Evolutionary conservation across 53 echinoderm and acorn worm genomes (phyloP), one percentile per base, ranked within the genome.

Genomic region (Arbacia lixula): DNA sequence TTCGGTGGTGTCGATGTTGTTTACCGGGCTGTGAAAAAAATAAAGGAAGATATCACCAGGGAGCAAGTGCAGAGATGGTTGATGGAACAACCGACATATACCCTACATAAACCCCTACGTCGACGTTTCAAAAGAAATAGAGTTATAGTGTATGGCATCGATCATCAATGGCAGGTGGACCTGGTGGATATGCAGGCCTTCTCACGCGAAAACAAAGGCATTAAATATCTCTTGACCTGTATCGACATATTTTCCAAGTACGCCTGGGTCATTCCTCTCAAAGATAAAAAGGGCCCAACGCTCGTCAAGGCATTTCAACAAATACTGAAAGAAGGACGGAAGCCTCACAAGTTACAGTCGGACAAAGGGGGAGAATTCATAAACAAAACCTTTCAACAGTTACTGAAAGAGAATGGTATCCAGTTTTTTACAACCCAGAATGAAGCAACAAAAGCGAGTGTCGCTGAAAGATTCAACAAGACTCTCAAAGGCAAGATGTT

Each of bases 201-300:
- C 0, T 72, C 73, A 27, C 24, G 62, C 26, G 6, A 61, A 16
- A 80, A 80, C 30, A 14, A 5, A 5, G 80, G 80, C 27, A 28
- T 35, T 17, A 80, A 80, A n/a, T 88, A 37, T 57, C 56, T 21
- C 1, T 55, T 94, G 78, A 91, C 91, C 20, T 75, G 85, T 37
- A 90, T 90, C 30, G 90, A 93, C 58, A 66, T 91, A 35, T 83
- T 94, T 22, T 90, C 85, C 3, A 90, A 84, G 51, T 85, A 53
- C 52, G 85, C 88, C 0, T 93, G 86, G 80, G 93, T 74, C 0
- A 41, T 76, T 16, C 82, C 87, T 40, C 34, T 90, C 17, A 90
- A 87, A 80, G 76, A 93, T 55, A 92, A 92, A 46, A 89, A 72
- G 3, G 86, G 92, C 8, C 27, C 38, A n/a, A 65, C 24, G 17